Evolutionary conservation across 2,888 invertebrate species (phyloP).

Genomic region (Latrodectus hesperus): DNA sequence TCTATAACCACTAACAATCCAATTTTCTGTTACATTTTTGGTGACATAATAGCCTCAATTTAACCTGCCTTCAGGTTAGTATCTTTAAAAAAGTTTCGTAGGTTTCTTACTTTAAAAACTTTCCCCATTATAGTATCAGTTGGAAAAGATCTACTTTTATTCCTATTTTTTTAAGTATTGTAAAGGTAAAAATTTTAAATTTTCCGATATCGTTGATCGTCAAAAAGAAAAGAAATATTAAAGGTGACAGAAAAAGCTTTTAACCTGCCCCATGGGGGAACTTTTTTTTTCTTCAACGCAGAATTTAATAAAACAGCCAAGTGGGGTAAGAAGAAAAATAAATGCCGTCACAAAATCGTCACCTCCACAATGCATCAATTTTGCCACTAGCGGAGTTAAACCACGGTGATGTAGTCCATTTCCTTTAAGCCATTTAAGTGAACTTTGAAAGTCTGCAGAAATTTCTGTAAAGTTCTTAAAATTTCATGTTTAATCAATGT

Average conservation of each 20-base stretch:
- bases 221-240: not conserved
- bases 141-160: too few species aligned
- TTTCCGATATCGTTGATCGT: slow-evolving; percentile 20
- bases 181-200: not conserved
- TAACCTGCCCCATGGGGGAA: slow-evolving; percentile 28
- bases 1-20: too few species aligned
- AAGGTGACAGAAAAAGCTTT: slow-evolving; percentile 13
- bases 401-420: slow-evolving; percentile 13
- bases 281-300: not conserved
- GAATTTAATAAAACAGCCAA: slow-evolving; percentile 12
- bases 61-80: too few species aligned
- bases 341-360: slow-evolving; percentile 16
- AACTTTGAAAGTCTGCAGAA: not conserved
- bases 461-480: too few species aligned
- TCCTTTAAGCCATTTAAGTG: not conserved
- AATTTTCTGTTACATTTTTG: too few species aligned
- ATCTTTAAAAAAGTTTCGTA: too few species aligned
- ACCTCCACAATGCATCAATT: not conserved
- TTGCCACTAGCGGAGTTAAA: slow-evolving; percentile 4
- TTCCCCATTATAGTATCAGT: too few species aligned
- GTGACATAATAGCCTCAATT: too few species aligned
- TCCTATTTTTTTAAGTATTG: not conserved
- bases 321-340: not conserved
- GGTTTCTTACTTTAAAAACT: too few species aligned
- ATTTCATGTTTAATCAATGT: too few species aligned